Base-by-base conservation (phyloP, 2,113 vertebrate species). In the Microcebus ravelobensis region DNA sequence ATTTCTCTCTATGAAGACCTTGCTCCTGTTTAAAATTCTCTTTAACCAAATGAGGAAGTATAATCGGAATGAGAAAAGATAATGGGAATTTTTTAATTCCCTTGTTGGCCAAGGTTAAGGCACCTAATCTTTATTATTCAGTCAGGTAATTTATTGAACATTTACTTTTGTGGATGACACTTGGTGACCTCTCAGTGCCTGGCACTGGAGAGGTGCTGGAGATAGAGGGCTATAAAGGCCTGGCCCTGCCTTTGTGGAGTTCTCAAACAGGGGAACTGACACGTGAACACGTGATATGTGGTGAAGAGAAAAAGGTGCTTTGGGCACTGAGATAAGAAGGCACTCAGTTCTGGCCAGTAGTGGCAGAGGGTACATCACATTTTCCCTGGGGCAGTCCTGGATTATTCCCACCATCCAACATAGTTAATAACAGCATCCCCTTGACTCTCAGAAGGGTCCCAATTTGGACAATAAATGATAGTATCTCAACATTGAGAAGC, bases 101-200 rank as follows among this genome's bases (percentile, higher is more conserved):
- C 90, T 92, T 34, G 12, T 27, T 86, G 84, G 70, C 74, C 83
- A 48, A 73, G 45, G 45, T 91, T 52, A 96, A 65, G 65, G 74
- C 57, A 25, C 36, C 83, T 96, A 76, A 87, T 97, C 59, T 96
- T 61, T 93, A 34, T 94, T 89, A 90, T 34, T 89, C 77, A 80
- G 39, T 82, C 45, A 65, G 81, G 65, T 94, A 76, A 71, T 92
- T 86, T 96, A 67, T 90, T 91, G 84, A 87, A 96, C 48, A 68
- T 92, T 93, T 84, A 73, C 91, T 92, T 94, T 90, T 42, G n/a
- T 80, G 50, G 83, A 68, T 94, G 90, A 90, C 0, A 17, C 21
- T 68, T 86, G 52, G 29, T 95, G 90, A 87, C 94, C 81, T 95
- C 90, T 63, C 34, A 6, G 74, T 90, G 84, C 95, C 87, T 90